These are phyloP conservation scores for Bombus cullumanus DNA, from an alignment of 1,140 invertebrate genomes.

Conservation along the genomic window DNA sequence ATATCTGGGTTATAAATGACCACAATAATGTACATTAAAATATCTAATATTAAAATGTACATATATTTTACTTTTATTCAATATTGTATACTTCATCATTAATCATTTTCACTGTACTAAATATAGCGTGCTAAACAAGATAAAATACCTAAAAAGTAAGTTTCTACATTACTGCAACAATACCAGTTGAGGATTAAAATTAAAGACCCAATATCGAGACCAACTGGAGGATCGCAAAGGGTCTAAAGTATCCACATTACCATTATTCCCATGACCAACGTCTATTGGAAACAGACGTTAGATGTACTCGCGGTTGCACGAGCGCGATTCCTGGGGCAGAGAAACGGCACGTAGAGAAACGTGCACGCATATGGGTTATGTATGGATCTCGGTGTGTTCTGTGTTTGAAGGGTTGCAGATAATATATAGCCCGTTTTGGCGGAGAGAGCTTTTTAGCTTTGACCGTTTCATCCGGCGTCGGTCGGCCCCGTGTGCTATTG, in stretches of 20 bases:
- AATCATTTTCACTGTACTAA: no score
- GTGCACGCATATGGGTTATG: constrained; percentile 62
- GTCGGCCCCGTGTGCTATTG: constrained; percentile 60
- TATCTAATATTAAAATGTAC: no score
- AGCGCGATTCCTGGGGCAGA: neutral
- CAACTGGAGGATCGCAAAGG: neutral
- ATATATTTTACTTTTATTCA: no score
- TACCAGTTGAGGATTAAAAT: no score
- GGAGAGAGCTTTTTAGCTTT: constrained; percentile 76
- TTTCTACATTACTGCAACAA: no score
- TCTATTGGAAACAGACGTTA: constrained; percentile 1
- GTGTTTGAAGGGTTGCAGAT: constrained; percentile 80
- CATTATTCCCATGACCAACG: neutral
- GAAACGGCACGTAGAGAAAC: constrained; percentile 41
- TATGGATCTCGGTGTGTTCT: constrained; percentile 69
- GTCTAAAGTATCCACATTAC: neutral
- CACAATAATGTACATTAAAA: no score
- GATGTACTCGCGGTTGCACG: neutral
- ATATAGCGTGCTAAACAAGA: no score
- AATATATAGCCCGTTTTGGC: constrained; percentile 77
- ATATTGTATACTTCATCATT: no score
- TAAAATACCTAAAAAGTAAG: no score
- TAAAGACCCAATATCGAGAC: neutral
- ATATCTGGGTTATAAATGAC: no score
- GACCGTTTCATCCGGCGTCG: constrained; percentile 75